phyloP scores from a whole-genome alignment of 2,797 vertebrate species.

The Aeoliscus strigatus region DNA sequence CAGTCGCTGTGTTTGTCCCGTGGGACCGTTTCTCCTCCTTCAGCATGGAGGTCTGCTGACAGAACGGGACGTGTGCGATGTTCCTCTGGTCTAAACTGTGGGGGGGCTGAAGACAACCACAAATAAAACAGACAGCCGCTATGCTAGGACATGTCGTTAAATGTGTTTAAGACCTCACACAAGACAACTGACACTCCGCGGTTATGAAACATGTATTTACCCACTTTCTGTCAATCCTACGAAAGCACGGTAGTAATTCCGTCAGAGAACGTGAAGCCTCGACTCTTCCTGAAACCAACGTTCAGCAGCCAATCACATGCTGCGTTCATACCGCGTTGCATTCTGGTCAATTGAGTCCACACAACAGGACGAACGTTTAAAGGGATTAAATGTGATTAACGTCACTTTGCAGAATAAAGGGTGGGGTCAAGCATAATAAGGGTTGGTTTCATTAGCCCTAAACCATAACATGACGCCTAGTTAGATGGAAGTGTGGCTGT shows the following conservation, averaged over 20 bases:
- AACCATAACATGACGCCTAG: too few relatives aligned
- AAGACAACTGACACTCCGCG: neutral
- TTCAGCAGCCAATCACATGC: slow-evolving; percentile 50
- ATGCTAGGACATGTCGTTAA: too few relatives aligned
- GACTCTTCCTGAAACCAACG: slow-evolving; percentile 53
- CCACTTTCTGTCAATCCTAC: neutral
- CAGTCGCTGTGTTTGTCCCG: too few relatives aligned
- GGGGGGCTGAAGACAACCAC: too few relatives aligned
- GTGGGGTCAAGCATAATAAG: rapidly evolving
- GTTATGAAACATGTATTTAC: slow-evolving; percentile 16
- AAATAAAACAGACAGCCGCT: too few relatives aligned
- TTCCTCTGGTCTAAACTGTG: too few relatives aligned
- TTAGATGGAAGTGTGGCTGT: neutral
- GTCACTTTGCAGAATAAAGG: neutral
- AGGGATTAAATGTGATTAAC: neutral
- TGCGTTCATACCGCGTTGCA: slow-evolving; percentile 17
- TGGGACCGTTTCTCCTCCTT: too few relatives aligned
- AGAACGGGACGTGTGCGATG: too few relatives aligned
- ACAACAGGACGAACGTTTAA: neutral
- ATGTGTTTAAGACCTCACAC: neutral
- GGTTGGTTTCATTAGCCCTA: too few relatives aligned
- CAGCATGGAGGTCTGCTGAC: too few relatives aligned
- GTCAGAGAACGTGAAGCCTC: slow-evolving; percentile 47
- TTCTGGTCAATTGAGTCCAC: slow-evolving; percentile 29
- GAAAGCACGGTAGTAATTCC: slow-evolving; percentile 20